Conservation (phyloP, 2,888 invertebrate species). For the Papilio demoleus region DNA sequence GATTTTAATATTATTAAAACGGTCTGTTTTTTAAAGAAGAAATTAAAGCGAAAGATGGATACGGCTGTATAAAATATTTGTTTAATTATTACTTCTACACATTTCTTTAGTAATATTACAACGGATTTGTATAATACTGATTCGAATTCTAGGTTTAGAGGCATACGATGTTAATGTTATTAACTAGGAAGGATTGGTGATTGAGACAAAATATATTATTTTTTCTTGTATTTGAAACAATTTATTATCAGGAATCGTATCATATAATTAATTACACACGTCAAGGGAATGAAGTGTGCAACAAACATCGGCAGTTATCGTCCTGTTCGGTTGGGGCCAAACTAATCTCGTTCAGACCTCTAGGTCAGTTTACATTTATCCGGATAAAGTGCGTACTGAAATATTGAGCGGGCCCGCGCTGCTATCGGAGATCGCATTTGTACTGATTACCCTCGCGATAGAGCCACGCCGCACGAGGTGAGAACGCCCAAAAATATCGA, state of each 20-base stretch:
- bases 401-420: conserved; percentile 70
- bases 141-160: no score
- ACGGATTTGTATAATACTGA: no score
- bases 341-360: conserved; percentile 61
- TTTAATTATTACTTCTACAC: not conserved
- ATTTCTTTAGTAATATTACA: no score
- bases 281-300: conserved; percentile 29
- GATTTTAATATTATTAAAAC: not conserved
- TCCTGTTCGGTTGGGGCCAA: conserved; percentile 42
- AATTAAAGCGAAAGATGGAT: not conserved
- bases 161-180: no score
- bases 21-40: not conserved
- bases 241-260: conserved; percentile 1
- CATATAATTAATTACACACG: conserved; percentile 32
- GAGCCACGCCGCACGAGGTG: conserved; percentile 47
- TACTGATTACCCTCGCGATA: conserved; percentile 71
- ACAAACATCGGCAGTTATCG: conserved; percentile 38
- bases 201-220: no score
- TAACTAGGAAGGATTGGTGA: not conserved
- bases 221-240: not conserved
- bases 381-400: conserved; percentile 76
- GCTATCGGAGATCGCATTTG: conserved; percentile 75
- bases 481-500: conserved; percentile 53
- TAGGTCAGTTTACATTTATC: conserved; percentile 72
- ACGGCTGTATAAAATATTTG: not conserved